phyloP scores from a whole-genome alignment of 2,888 invertebrate species.

The Carpatolechia fugitivella region DNA sequence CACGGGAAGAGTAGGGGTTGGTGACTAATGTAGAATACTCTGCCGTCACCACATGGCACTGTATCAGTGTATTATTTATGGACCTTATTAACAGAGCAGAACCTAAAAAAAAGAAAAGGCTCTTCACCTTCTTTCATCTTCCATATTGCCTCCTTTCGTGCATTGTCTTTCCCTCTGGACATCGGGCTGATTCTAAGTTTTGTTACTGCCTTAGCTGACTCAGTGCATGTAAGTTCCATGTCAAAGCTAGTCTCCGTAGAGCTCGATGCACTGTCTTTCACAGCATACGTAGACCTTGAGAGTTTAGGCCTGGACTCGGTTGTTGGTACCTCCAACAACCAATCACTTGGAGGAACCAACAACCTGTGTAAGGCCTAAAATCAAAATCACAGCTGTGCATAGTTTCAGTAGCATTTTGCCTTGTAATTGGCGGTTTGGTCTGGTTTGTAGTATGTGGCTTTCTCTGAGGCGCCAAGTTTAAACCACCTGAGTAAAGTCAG shows the following conservation, averaged over 20 bases:
- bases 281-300: neutral
- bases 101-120: neutral
- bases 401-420: slow-evolving; percentile 21
- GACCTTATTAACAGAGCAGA: too few species aligned
- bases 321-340: too few species aligned
- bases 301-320: neutral
- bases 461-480: slow-evolving; percentile 38
- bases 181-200: slow-evolving; percentile 36
- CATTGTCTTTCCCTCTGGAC: slow-evolving; percentile 80
- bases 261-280: neutral
- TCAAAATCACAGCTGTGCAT: too few species aligned
- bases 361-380: too few species aligned
- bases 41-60: too few species aligned
- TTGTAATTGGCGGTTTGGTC: slow-evolving; percentile 22
- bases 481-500: slow-evolving; percentile 45
- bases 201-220: neutral
- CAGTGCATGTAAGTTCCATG: neutral
- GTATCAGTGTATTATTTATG: too few species aligned
- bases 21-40: too few species aligned
- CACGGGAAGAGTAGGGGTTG: too few species aligned
- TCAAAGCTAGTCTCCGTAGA: slow-evolving; percentile 4
- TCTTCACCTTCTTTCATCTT: slow-evolving; percentile 61
- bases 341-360: too few species aligned
- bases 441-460: slow-evolving; percentile 27
- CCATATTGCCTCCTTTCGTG: slow-evolving; percentile 75